These are phyloP conservation scores for Phalloptychus januarius DNA, from an alignment of 2,797 vertebrate species.

Conservation along the genomic window DNA sequence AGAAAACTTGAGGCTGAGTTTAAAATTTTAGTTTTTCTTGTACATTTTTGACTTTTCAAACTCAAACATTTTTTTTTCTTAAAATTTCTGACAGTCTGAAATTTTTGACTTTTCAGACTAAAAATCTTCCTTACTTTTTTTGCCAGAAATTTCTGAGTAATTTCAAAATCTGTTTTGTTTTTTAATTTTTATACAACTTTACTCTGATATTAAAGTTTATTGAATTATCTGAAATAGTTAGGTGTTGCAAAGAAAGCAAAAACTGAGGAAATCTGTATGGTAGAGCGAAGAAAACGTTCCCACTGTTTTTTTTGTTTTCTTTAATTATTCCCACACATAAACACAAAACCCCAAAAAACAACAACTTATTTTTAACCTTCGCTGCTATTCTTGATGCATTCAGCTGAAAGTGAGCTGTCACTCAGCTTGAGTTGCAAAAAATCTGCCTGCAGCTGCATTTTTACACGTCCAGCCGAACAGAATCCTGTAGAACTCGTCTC, in stretches of 20 bases:
- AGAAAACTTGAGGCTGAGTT: no score
- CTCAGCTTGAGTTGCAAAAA: slow-evolving; percentile 1
- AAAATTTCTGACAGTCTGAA: no score
- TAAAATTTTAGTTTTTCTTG: no score
- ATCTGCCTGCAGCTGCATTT: neutral
- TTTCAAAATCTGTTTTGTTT: no score
- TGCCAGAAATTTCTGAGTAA: no score
- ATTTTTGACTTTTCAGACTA: no score
- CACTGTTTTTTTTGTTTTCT: neutral
- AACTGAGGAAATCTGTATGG: neutral
- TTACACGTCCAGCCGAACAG: neutral
- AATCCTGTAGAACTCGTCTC: neutral
- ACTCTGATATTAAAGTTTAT: neutral
- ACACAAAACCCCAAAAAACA: neutral
- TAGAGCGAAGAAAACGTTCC: neutral
- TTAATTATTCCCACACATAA: neutral
- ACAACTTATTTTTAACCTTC: neutral
- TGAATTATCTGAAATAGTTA: neutral
- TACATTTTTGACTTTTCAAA: no score
- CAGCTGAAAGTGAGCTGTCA: neutral
- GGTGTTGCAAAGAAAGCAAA: neutral
- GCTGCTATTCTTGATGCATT: neutral
- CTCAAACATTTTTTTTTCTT: no score
- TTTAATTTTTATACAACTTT: neutral
- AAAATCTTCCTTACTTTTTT: no score